These are phyloP conservation scores for Muraenolepis orangiensis DNA, from an alignment of 2,797 vertebrate species.

Conservation along the genomic window DNA sequence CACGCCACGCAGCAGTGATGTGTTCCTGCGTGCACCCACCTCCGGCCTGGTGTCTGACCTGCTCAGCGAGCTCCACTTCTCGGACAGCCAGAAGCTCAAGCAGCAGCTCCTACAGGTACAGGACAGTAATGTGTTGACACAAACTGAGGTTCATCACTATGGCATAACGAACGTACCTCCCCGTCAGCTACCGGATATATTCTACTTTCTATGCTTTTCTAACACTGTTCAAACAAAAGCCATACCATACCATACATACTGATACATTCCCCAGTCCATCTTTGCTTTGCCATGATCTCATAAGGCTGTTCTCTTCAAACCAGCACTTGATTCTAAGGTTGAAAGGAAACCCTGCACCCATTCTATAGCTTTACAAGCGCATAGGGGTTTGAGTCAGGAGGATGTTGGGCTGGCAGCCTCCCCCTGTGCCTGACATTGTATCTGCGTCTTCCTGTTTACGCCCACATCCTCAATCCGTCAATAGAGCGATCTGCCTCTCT, in stretches of 20 bases:
- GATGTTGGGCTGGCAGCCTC: slow-evolving; percentile 14
- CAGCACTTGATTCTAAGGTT: background rate
- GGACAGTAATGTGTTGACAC: background rate
- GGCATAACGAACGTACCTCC: background rate
- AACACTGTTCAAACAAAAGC: background rate
- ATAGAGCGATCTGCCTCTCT: background rate
- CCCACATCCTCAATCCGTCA: slow-evolving; percentile 61
- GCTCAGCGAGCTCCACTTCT: slow-evolving; percentile 82
- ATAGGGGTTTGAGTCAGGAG: background rate
- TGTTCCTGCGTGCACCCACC: slow-evolving; percentile 69
- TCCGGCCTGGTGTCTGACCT: slow-evolving; percentile 78
- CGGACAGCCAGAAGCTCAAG: slow-evolving; percentile 82
- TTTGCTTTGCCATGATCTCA: too few species aligned
- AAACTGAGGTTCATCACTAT: background rate
- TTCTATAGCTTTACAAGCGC: background rate
- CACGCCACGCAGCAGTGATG: slow-evolving; percentile 71
- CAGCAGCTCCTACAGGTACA: slow-evolving; percentile 82
- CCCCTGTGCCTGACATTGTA: slow-evolving; percentile 14
- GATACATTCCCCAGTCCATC: background rate
- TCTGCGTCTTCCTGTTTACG: slow-evolving; percentile 50
- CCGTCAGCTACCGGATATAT: background rate
- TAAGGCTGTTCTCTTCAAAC: background rate
- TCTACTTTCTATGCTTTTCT: background rate
- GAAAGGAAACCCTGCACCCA: background rate
- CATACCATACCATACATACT: background rate